phyloP scores from a whole-genome alignment of 2,113 vertebrate species.

The Corythaixoides concolor region DNA sequence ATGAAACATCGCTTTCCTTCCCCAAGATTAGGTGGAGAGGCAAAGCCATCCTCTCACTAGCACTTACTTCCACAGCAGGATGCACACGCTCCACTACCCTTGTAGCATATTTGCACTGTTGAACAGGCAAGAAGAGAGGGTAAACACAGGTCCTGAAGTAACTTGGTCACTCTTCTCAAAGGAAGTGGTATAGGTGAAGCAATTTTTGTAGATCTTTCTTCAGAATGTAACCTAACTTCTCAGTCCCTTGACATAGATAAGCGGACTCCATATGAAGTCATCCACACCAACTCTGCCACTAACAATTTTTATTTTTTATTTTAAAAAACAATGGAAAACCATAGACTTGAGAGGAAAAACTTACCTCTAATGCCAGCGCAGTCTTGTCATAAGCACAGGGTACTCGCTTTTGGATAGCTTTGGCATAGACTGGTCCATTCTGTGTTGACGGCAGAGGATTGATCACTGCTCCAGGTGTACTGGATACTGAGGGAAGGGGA shows the following conservation, averaged over 20 bases:
- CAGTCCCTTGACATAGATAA: background rate
- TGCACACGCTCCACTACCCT: background rate
- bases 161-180: background rate
- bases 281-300: background rate
- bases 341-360: background rate
- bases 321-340: background rate
- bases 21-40: background rate
- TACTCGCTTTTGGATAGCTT: constrained; percentile 97
- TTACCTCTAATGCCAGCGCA: constrained; percentile 94
- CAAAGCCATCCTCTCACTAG: background rate
- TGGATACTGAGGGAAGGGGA: constrained; percentile 84
- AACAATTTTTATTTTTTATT: background rate
- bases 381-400: constrained; percentile 99
- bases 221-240: background rate
- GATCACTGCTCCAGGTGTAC: constrained; percentile 85
- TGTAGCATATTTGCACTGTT: background rate
- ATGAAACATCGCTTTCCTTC: background rate
- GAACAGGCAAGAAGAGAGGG: background rate
- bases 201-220: constrained; percentile 33
- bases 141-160: background rate
- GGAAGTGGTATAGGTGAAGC: constrained; percentile 50
- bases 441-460: constrained; percentile 88
- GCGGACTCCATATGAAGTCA: background rate
- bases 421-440: constrained; percentile 96
- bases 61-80: background rate